Evolutionary conservation across 2,113 vertebrate genomes (phyloP).

Genomic region (Numida meleagris): DNA sequence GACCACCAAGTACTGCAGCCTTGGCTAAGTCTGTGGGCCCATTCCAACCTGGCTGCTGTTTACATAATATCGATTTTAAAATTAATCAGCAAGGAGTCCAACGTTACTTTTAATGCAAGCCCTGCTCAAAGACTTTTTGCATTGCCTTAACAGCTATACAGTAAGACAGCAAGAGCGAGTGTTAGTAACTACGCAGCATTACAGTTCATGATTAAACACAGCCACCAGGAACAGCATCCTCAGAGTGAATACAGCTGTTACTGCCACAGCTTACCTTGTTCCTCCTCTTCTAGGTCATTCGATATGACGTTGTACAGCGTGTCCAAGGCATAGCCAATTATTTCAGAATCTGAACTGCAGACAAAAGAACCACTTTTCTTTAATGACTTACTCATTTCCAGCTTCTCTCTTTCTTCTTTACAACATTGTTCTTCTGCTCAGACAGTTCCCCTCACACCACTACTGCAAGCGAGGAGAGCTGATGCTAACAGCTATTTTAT

Average conservation of each 20-base stretch:
- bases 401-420: not conserved
- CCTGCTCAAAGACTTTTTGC: not conserved
- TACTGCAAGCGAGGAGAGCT: not conserved
- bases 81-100: not conserved
- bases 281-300: constrained; percentile 94
- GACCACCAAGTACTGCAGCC: not conserved
- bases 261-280: constrained; percentile 86
- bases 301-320: constrained; percentile 96
- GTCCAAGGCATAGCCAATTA: constrained; percentile 97
- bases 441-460: not conserved
- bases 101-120: not conserved
- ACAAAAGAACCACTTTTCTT: constrained; percentile 58
- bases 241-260: not conserved
- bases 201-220: not conserved
- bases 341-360: constrained; percentile 95
- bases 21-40: not conserved
- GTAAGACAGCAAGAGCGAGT: not conserved
- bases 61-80: not conserved
- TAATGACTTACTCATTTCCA: constrained; percentile 24
- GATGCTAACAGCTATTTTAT: not conserved
- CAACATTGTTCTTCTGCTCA: not conserved
- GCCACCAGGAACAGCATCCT: not conserved
- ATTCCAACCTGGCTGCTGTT: not conserved
- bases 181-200: not conserved
- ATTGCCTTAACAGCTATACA: not conserved